A percentile compares a stretch with the other conserved stretches of the same genome.
Conservation (phyloP, 2,797 vertebrate genomes). For the Hemitrygon akajei region DNA sequence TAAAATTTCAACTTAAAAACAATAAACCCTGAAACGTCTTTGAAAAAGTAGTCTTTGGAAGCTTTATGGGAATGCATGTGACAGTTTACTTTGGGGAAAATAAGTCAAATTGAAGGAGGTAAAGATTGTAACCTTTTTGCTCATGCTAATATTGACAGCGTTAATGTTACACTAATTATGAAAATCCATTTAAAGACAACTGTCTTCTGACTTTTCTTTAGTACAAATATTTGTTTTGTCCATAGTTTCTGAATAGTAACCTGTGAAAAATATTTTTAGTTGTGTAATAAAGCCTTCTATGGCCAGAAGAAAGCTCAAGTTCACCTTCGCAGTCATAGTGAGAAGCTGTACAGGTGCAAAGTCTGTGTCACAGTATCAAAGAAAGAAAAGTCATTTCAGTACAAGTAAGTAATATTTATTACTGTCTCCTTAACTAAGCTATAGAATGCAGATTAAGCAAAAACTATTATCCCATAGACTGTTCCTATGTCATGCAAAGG, state of each 20-base stretch:
- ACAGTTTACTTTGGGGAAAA: neutral
- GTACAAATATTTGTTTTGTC: neutral
- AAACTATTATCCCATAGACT: neutral
- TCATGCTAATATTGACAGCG: neutral
- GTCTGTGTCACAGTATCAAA: constrained; percentile 54
- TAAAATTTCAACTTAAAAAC: neutral
- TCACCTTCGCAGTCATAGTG: constrained; percentile 69
- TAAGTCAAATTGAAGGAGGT: neutral
- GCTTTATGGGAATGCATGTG: neutral
- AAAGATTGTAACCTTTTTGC: neutral
- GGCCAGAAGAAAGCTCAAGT: constrained; percentile 66
- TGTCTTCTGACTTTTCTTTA: neutral
- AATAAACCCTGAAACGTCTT: neutral
- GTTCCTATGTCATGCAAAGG: neutral
- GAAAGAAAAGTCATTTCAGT: constrained; percentile 29
- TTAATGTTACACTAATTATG: neutral
- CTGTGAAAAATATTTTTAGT: constrained; percentile 46
- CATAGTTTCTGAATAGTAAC: neutral
- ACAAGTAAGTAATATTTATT: constrained; percentile 15
- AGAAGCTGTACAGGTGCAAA: constrained; percentile 69
- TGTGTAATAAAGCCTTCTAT: constrained; percentile 74
- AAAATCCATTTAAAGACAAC: no score
- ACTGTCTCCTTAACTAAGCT: neutral
- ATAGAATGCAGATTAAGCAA: neutral
- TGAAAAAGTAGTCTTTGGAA: neutral